These are phyloP conservation scores for Dicentrarchus labrax DNA, from an alignment of 2,113 vertebrate genomes.

Conservation along the genomic window DNA sequence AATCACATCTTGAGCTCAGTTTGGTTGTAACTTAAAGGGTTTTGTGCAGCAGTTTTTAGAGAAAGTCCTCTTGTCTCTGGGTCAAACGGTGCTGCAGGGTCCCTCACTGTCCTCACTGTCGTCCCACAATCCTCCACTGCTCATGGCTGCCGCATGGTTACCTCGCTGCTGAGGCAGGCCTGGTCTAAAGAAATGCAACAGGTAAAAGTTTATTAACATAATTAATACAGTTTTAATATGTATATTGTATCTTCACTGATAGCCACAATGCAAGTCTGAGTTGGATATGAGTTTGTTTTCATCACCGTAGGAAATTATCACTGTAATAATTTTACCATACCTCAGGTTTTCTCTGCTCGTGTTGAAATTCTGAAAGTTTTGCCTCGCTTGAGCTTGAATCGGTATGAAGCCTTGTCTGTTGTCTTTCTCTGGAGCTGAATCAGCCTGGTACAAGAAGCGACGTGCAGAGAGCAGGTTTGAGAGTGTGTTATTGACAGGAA, in stretches of 20 bases:
- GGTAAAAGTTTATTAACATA: not conserved
- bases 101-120: conserved; percentile 86
- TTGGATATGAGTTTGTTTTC: not conserved
- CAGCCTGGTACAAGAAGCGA: conserved; percentile 53
- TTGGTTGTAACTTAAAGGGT: not conserved
- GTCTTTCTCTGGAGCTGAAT: conserved; percentile 79
- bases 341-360: conserved; percentile 67
- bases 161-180: conserved; percentile 60
- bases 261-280: no score
- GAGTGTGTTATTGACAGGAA: not conserved
- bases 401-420: conserved; percentile 74
- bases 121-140: conserved; percentile 73
- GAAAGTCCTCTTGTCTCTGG: not conserved
- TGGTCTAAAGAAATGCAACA: conserved; percentile 52
- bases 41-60: conserved; percentile 5
- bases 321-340: conserved; percentile 30
- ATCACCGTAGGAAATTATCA: not conserved
- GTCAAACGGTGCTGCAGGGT: conserved; percentile 86
- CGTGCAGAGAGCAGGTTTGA: not conserved
- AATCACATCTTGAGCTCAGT: not conserved
- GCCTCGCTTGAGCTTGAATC: conserved; percentile 57
- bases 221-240: not conserved
- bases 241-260: not conserved
- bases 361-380: conserved; percentile 54
- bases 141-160: conserved; percentile 26